A percentile compares a stretch with the other conserved stretches of the same genome.
Conservation (phyloP, 2,888 invertebrate species). For the Zygaena filipendulae region DNA sequence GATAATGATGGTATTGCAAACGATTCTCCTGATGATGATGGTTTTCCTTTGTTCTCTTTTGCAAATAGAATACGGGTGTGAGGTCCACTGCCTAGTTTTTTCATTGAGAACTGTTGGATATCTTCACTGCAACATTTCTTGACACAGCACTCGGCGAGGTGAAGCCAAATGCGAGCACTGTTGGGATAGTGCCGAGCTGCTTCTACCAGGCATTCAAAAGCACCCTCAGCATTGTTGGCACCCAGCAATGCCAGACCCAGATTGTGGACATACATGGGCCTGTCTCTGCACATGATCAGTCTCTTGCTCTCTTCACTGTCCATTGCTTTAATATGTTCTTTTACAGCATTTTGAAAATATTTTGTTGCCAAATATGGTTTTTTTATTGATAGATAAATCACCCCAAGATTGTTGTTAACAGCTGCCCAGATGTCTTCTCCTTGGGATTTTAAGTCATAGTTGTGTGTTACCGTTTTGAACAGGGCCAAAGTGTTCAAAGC, state of each 20-base stretch:
- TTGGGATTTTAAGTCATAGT: slow-evolving; percentile 47
- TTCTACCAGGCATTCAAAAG: slow-evolving; percentile 91
- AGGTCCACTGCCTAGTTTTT: slow-evolving; percentile 54
- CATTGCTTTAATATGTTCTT: slow-evolving; percentile 72
- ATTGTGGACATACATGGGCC: slow-evolving; percentile 81
- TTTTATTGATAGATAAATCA: slow-evolving; percentile 81
- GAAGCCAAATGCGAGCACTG: slow-evolving; percentile 91
- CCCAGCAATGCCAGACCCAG: slow-evolving; percentile 86
- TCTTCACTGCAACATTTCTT: slow-evolving; percentile 72
- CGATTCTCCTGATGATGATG: slow-evolving; percentile 71
- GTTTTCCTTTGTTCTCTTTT: slow-evolving; percentile 48
- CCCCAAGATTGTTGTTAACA: slow-evolving; percentile 84
- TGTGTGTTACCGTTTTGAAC: slow-evolving; percentile 43
- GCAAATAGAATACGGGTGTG: slow-evolving; percentile 48
- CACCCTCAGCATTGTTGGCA: slow-evolving; percentile 81
- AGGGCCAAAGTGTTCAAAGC: slow-evolving; percentile 44
- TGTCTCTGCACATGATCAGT: slow-evolving; percentile 48
- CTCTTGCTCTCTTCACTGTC: slow-evolving; percentile 50
- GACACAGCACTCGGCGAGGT: slow-evolving; percentile 94
- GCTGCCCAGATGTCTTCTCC: slow-evolving; percentile 64
- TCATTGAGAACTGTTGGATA: slow-evolving; percentile 47
- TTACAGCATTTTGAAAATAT: slow-evolving; percentile 82
- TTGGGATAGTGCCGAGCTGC: slow-evolving; percentile 87
- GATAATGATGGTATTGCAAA: slow-evolving; percentile 89
- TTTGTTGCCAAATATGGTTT: slow-evolving; percentile 84